phyloP scores from a whole-genome alignment of 2,888 invertebrate genomes.

The Aphrophora alni region DNA sequence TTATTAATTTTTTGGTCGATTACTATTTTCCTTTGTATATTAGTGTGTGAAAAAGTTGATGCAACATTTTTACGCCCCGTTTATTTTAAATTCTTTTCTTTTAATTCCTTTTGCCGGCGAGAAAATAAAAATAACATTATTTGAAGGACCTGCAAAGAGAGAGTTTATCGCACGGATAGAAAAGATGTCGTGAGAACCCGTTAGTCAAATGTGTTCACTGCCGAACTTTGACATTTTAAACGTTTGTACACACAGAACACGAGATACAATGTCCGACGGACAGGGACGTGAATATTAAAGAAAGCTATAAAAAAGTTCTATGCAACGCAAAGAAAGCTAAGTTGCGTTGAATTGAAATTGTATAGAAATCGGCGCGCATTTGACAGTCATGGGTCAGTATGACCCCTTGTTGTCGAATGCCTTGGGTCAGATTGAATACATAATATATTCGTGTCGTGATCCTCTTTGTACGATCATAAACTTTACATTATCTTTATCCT shows the following conservation, averaged over 20 bases:
- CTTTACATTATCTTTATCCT: neutral
- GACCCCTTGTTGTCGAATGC: neutral
- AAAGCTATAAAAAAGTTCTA: neutral
- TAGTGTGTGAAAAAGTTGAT: too few species aligned
- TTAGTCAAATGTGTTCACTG: neutral
- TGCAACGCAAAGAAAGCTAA: neutral
- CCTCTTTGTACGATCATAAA: neutral
- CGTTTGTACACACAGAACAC: neutral
- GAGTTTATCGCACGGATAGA: neutral
- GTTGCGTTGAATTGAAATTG: neutral
- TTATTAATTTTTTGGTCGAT: too few species aligned
- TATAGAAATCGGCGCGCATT: neutral
- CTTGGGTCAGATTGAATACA: neutral
- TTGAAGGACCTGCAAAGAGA: neutral
- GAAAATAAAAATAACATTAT: too few species aligned
- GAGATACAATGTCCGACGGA: neutral
- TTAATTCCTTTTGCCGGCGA: neutral
- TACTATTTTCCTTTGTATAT: too few species aligned
- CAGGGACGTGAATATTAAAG: neutral
- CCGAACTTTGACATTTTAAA: neutral
- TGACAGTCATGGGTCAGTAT: neutral
- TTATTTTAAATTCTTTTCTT: too few species aligned
- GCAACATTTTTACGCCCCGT: too few species aligned
- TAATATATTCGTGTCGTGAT: neutral
- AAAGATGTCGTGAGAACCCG: slow-evolving; percentile 3